A percentile compares a stretch with the other conserved stretches of the same genome.
These are phyloP conservation scores for Diphyllodes magnificus DNA, from an alignment of 2,113 vertebrate species.

Conservation along the genomic window DNA sequence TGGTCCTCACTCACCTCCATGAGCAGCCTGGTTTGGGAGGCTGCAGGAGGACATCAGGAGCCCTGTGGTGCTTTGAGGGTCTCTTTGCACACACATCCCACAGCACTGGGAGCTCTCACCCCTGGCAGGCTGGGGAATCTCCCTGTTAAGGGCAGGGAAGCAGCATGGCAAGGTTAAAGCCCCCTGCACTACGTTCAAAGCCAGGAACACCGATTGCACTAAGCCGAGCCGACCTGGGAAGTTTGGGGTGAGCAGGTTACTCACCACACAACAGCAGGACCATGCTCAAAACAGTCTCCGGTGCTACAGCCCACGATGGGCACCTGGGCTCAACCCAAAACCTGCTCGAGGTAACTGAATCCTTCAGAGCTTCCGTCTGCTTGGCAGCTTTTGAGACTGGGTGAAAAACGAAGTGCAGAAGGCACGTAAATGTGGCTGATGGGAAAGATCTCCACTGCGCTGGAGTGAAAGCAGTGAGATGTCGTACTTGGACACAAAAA, in stretches of 20 bases:
- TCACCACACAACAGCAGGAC: not conserved
- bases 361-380: not conserved
- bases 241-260: not conserved
- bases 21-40: not conserved
- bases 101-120: not conserved
- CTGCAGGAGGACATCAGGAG: not conserved
- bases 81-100: not conserved
- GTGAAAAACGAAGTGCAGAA: not conserved
- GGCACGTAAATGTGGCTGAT: rapidly evolving
- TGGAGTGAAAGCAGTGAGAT: not conserved
- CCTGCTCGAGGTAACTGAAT: not conserved
- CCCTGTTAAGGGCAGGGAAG: rapidly evolving
- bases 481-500: too few relatives aligned
- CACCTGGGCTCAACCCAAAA: not conserved
- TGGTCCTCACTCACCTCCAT: rapidly evolving
- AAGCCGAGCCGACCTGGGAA: not conserved
- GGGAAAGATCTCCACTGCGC: not conserved
- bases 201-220: not conserved
- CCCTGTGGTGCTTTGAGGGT: not conserved
- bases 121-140: not conserved
- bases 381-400: not conserved
- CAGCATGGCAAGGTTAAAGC: not conserved
- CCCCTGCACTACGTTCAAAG: rapidly evolving
- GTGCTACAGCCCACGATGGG: not conserved
- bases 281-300: rapidly evolving